These are phyloP conservation scores for Coregonus ussuriensis DNA, from an alignment of 2,797 vertebrate genomes.

Conservation along the genomic window DNA sequence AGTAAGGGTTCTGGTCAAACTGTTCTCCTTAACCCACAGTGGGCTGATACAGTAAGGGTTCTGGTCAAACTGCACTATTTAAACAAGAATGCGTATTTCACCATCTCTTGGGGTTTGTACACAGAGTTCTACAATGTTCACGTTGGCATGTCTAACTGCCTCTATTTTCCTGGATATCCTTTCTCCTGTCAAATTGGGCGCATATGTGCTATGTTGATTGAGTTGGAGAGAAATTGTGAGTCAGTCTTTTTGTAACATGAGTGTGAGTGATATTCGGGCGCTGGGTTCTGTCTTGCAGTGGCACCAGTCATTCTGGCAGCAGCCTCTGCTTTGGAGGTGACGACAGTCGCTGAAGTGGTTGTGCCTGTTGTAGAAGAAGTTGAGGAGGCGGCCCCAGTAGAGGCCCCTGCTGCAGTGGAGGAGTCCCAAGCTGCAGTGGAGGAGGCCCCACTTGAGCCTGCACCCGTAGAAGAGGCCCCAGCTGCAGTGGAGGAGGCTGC, in stretches of 20 bases:
- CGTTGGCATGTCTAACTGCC: neutral
- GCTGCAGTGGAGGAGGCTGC: neutral
- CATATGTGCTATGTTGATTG: conserved; percentile 12
- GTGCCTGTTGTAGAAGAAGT: conserved; percentile 19
- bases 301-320: conserved; percentile 42
- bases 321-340: conserved; percentile 52
- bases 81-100: neutral
- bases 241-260: conserved; percentile 23
- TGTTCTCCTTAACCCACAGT: neutral
- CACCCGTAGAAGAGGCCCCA: neutral
- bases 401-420: conserved; percentile 24
- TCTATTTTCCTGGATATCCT: neutral
- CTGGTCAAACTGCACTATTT: conserved; percentile 1
- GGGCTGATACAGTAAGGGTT: neutral
- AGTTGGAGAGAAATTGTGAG: conserved; percentile 10
- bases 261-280: conserved; percentile 63
- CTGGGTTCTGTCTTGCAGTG: conserved; percentile 77
- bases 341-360: conserved; percentile 22
- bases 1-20: neutral
- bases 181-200: neutral
- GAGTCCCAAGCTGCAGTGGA: neutral
- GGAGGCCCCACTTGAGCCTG: neutral
- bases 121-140: neutral
- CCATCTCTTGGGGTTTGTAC: neutral
- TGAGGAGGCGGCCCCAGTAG: conserved; percentile 33